phyloP scores from a whole-genome alignment of 1,140 invertebrate species.

The Drosophila repletoides region DNA sequence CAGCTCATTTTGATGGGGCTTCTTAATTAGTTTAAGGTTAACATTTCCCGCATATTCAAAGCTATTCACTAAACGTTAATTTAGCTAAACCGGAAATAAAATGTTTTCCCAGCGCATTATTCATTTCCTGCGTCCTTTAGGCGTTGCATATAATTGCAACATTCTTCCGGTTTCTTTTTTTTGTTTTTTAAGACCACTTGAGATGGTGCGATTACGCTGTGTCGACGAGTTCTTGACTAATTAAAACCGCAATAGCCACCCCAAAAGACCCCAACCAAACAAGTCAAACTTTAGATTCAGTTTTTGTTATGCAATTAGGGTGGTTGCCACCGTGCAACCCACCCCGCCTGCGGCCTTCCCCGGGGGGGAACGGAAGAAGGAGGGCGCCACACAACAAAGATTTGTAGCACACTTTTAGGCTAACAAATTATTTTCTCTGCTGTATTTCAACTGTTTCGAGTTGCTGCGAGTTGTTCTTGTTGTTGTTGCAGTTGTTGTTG shows the following conservation, averaged over 20 bases:
- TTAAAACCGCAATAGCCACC: slow-evolving; percentile 41
- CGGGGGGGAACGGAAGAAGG: background rate
- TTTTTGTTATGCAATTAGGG: background rate
- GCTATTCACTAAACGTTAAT: too few species aligned
- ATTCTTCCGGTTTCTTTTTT: background rate
- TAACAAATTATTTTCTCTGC: slow-evolving; percentile 74
- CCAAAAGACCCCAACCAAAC: background rate
- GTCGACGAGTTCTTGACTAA: slow-evolving; percentile 55
- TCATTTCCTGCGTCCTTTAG: background rate
- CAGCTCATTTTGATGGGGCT: too few species aligned
- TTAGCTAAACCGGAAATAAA: too few species aligned
- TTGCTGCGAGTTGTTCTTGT: slow-evolving; percentile 12
- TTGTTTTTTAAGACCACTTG: background rate
- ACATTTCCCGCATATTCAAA: too few species aligned
- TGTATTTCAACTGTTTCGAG: slow-evolving; percentile 52
- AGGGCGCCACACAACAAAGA: slow-evolving; percentile 35
- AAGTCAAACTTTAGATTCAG: background rate
- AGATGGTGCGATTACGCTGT: slow-evolving; percentile 40
- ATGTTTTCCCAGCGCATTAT: background rate
- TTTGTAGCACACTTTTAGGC: slow-evolving; percentile 65
- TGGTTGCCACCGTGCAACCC: slow-evolving; percentile 37
- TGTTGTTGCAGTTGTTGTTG: slow-evolving; percentile 21
- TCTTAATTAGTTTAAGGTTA: too few species aligned
- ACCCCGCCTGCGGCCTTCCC: too few species aligned
- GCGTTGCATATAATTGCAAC: background rate